Conservation (phyloP, 2,797 vertebrate genomes). For the Notoglanidium macrostoma region DNA sequence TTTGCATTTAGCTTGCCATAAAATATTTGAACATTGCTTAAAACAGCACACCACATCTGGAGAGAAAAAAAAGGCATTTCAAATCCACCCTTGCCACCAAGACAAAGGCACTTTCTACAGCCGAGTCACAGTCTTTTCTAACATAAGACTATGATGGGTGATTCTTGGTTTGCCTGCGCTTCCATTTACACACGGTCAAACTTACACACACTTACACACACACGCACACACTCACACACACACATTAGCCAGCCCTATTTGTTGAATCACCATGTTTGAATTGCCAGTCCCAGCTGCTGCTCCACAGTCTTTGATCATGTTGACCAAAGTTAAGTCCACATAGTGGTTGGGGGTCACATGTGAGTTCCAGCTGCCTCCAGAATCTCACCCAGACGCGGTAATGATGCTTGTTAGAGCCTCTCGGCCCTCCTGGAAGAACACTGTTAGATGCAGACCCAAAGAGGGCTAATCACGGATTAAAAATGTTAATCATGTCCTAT, state of each 20-base stretch:
- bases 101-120: background rate
- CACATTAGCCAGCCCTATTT: conserved; percentile 32
- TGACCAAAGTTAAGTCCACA: conserved; percentile 60
- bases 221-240: conserved; percentile 21
- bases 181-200: background rate
- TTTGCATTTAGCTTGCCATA: conserved; percentile 12
- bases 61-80: background rate
- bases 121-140: background rate
- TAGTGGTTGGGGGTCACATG: conserved; percentile 60
- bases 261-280: conserved; percentile 59
- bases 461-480: background rate
- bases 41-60: background rate
- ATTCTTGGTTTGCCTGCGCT: conserved; percentile 14
- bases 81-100: background rate
- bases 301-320: conserved; percentile 62
- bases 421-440: conserved; percentile 57
- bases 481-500: background rate
- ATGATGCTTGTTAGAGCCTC: conserved; percentile 59
- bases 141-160: background rate
- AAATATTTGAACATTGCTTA: conserved; percentile 28
- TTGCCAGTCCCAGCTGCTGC: conserved; percentile 64
- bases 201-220: background rate
- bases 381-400: conserved; percentile 31
- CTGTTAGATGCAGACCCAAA: conserved; percentile 53
- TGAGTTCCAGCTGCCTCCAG: conserved; percentile 47